Evolutionary conservation across 2,888 invertebrate genomes (phyloP).

Genomic region (Quadroppia sp.): DNA sequence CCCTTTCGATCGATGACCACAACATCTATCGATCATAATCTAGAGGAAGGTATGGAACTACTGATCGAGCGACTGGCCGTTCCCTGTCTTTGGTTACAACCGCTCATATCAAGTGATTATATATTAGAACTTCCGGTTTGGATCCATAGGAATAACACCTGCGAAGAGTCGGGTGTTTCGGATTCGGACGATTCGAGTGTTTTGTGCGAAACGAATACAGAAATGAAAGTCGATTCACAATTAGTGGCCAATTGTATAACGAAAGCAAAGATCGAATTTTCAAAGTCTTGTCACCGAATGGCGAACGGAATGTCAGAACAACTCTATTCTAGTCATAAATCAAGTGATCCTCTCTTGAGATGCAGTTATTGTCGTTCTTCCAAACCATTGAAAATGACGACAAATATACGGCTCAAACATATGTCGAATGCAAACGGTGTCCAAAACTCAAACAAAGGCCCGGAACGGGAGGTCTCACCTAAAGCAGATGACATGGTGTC

Average conservation of each 20-base stretch:
- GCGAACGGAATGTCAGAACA: background rate
- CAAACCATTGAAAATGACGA: background rate
- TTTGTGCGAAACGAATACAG: background rate
- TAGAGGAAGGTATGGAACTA: constrained; percentile 53
- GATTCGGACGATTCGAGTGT: constrained; percentile 1
- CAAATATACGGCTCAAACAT: background rate
- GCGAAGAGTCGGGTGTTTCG: constrained; percentile 2
- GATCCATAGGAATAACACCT: constrained; percentile 46
- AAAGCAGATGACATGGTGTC: constrained; percentile 18
- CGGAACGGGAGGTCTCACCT: background rate
- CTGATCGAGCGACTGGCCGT: constrained; percentile 54
- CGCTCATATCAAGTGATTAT: constrained; percentile 55
- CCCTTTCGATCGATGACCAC: constrained; percentile 48
- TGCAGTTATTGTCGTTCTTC: background rate
- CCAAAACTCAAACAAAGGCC: background rate
- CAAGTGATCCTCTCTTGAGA: background rate
- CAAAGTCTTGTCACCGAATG: constrained; percentile 13
- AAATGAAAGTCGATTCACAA: background rate
- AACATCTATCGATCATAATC: constrained; percentile 50
- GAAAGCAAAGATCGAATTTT: background rate
- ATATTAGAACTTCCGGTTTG: constrained; percentile 56
- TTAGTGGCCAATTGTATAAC: background rate
- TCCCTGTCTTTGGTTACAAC: constrained; percentile 56
- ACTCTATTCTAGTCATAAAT: background rate
- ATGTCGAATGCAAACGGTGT: background rate